Conservation (phyloP, 2,888 invertebrate genomes). For the Drosophila yooni region DNA sequence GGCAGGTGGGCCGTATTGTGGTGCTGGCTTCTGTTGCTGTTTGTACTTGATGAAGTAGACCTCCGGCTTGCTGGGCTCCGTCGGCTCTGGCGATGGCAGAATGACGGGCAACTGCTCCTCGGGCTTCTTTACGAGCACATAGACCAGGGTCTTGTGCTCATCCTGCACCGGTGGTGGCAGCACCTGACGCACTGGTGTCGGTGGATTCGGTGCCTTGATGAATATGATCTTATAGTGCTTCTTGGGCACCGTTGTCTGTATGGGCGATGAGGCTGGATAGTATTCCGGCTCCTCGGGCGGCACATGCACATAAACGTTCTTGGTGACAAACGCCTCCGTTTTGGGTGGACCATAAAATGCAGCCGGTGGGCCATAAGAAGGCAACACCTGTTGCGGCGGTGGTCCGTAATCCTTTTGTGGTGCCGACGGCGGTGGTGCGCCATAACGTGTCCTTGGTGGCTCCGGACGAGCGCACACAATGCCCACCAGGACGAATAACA, state of each 20-base stretch:
- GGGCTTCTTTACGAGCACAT: conserved; percentile 95
- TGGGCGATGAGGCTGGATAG: conserved; percentile 83
- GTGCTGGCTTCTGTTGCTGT: conserved; percentile 82
- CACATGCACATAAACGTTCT: conserved; percentile 86
- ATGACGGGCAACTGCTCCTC: conserved; percentile 92
- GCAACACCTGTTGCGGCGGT: conserved; percentile 78
- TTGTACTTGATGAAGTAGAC: conserved; percentile 95
- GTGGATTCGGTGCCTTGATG: conserved; percentile 86
- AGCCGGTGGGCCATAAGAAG: conserved; percentile 78
- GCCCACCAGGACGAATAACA: conserved; percentile 82
- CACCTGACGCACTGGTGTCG: conserved; percentile 85
- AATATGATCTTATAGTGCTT: conserved; percentile 87
- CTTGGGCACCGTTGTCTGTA: conserved; percentile 85
- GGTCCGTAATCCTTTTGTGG: conserved; percentile 84
- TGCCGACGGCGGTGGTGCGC: conserved; percentile 79
- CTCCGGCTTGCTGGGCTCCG: conserved; percentile 95
- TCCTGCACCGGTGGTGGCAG: conserved; percentile 90
- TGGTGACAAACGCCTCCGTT: conserved; percentile 82
- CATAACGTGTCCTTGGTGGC: conserved; percentile 83
- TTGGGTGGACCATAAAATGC: conserved; percentile 1
- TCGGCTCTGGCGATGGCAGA: conserved; percentile 92
- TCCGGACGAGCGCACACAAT: conserved; percentile 85
- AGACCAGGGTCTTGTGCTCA: conserved; percentile 95
- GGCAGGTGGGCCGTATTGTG: conserved; percentile 83
- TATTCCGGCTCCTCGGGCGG: conserved; percentile 86